phyloP scores from a whole-genome alignment of 2,113 vertebrate species.

The Neogale vison region DNA sequence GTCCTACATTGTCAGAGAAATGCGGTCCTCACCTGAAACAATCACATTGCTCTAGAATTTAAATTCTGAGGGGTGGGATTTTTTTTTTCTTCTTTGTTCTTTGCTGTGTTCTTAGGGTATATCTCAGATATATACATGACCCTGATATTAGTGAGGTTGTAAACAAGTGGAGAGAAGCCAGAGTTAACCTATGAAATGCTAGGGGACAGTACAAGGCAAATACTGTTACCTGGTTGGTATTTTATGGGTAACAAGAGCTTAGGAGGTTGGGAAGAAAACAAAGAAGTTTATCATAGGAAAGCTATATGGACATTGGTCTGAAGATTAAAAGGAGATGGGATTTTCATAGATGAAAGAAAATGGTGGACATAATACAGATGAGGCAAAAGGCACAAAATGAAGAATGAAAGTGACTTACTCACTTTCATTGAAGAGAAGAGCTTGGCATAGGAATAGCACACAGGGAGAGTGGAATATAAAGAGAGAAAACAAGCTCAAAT shows the following conservation, averaged over 20 bases:
- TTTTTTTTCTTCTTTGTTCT: background rate
- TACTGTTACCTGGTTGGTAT: background rate
- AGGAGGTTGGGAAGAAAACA: background rate
- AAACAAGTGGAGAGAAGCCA: background rate
- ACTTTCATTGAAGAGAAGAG: background rate
- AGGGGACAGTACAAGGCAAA: background rate
- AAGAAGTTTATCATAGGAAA: background rate
- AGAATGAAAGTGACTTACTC: background rate
- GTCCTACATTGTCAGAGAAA: background rate
- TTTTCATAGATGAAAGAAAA: background rate
- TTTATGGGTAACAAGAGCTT: background rate
- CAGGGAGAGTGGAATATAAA: background rate
- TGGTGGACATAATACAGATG: background rate
- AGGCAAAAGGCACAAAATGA: conserved; percentile 2
- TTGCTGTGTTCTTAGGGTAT: background rate
- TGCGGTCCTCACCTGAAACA: background rate
- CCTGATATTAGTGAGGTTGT: background rate
- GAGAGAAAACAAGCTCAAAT: background rate
- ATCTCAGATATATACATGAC: background rate
- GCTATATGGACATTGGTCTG: background rate
- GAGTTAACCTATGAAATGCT: background rate
- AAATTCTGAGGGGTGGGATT: background rate
- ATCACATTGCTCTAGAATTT: background rate
- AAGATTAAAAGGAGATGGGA: background rate
- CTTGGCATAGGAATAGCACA: background rate